Evolutionary conservation across 64 coral and sea anemone species (phyloP), one percentile per base, ranked within the genome.

Genomic region (Montipora capricornis): DNA sequence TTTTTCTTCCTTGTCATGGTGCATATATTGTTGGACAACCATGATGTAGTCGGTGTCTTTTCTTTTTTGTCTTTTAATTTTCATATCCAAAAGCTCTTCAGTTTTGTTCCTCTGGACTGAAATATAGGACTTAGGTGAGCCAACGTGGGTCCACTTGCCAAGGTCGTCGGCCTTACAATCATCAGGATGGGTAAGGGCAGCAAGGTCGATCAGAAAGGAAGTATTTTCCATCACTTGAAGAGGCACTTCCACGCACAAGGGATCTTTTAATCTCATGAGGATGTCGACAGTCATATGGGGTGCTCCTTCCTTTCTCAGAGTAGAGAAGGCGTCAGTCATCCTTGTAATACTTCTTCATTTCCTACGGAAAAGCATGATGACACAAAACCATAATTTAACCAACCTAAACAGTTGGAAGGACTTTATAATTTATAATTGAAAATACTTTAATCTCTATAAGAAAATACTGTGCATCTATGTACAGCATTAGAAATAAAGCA

Each of bases 31-130:
- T 47, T 89, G 62, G 13, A 89, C 87, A 24, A 76, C 55, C 55
- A 89, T 76, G 26, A 77, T 89, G 87, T 45, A 89, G 29, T 89
- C 87, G 51, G 87, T 53, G 76, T 89, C 74, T 10, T 52, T 50
- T 77, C 76, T 66, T 5, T 48, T 77, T 60, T 89, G 74, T 26
- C 75, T 45, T 79, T 74, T 59, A 19, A 77, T 61, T 8, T 75
- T 29, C 8, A 89, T 20, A 37, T 89, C 74, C 87, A 89, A 48
- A 37, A 89, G 26, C 26, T 26, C 26, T 26, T 26, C 26, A 26
- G 26, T 26, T 26, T 26, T 26, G 26, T 26, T 26, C 26, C 26
- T 26, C 0, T 26, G 26, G 26, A 26, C 26, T 26, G 26, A 26
- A 26, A 26, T 26, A 26, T 26, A 26, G 26, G 26, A 26, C 26